phyloP scores from a whole-genome alignment of 2,797 vertebrate genomes.

The Xenentodon cancila region DNA sequence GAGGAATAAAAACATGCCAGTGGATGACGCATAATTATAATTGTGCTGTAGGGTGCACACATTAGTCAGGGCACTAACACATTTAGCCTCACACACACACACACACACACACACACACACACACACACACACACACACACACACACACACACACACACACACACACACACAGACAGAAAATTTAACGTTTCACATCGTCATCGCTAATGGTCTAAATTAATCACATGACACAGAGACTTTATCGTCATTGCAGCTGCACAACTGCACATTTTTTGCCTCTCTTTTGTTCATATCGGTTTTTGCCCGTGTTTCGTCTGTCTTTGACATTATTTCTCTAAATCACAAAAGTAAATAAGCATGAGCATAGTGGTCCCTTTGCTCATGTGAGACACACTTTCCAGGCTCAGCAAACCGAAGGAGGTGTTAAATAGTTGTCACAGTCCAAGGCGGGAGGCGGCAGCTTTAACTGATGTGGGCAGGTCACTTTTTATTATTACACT shows the following conservation, averaged over 20 bases:
- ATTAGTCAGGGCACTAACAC: conserved; percentile 39
- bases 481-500: conserved; percentile 64
- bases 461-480: conserved; percentile 56
- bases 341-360: conserved; percentile 24
- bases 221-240: conserved; percentile 35
- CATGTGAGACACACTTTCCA: neutral
- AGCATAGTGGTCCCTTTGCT: conserved; percentile 7
- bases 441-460: conserved; percentile 35
- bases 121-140: neutral
- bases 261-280: conserved; percentile 23
- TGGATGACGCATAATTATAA: conserved; percentile 53
- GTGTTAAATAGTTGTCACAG: conserved; percentile 38
- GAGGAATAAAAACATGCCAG: conserved; percentile 58
- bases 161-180: conserved; percentile 3
- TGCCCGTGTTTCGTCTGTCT: conserved; percentile 28
- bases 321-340: conserved; percentile 39
- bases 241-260: conserved; percentile 26
- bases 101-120: neutral
- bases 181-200: conserved; percentile 32
- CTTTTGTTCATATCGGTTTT: neutral
- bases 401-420: conserved; percentile 23
- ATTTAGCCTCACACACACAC: neutral
- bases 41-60: conserved; percentile 42
- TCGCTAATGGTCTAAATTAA: conserved; percentile 36
- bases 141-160: neutral